phyloP scores from a whole-genome alignment of 2,797 vertebrate species.

The Columba guinea region DNA sequence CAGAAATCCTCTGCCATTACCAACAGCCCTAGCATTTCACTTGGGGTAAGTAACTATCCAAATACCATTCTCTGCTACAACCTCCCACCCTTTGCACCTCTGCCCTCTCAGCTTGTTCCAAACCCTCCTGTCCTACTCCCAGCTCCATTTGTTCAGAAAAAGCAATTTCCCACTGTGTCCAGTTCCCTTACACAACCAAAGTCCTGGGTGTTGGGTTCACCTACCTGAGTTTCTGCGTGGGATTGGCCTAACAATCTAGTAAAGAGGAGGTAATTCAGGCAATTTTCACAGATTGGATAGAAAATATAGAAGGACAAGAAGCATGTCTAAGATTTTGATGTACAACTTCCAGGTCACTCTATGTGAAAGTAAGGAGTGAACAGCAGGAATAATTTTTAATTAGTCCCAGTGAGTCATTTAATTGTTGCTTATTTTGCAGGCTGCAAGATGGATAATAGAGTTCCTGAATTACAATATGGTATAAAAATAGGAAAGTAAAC shows the following conservation, averaged over 20 bases:
- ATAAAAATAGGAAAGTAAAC: constrained; percentile 39
- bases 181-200: not conserved
- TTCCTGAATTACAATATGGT: constrained; percentile 13
- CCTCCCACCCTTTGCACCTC: not conserved
- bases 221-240: not conserved
- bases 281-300: not conserved
- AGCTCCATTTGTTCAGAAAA: not conserved
- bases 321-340: not conserved
- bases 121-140: not conserved
- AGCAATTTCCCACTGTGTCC: not conserved
- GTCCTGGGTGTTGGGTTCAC: not conserved
- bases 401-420: constrained; percentile 42
- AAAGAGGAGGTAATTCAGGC: not conserved
- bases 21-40: not conserved
- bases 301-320: not conserved
- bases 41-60: not conserved
- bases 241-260: not conserved
- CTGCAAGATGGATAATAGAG: constrained; percentile 32
- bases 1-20: not conserved
- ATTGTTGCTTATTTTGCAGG: constrained; percentile 59
- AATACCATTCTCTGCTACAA: not conserved
- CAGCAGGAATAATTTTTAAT: constrained; percentile 51
- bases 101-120: not conserved
- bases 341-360: not conserved
- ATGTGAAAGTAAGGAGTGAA: constrained; percentile 18